Base-by-base conservation (phyloP, 2,888 invertebrate genomes). In the Cheilosia soror region DNA sequence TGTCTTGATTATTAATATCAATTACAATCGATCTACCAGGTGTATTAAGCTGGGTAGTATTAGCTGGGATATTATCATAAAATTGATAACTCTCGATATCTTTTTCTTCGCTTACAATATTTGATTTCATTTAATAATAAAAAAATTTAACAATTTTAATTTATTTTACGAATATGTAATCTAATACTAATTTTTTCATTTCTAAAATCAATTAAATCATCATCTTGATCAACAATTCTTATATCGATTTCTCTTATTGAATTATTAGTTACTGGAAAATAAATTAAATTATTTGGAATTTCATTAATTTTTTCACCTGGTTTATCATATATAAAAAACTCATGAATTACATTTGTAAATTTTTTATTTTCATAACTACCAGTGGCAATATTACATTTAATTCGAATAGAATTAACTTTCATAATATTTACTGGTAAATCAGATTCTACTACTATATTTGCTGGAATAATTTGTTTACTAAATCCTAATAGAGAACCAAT, bases 261-360 rank as follows among this genome's bases (percentile, higher is more conserved):
- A 55, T 66, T 79, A n/a, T 87, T 80, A 72, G 75, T 89, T 9
- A 90, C 79, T 20, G 90, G 89, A 69, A 90, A 87, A 88, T 89
- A 90, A 81, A 89, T 88, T 27, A 89, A 81, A 87, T 89, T 88
- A 51, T 63, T 57, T 33, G 90, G 90, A n/a, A 88, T 88, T 81
- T 90, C 89, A 60, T 89, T 84, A n/a, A 90, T 88, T 87, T 89
- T 88, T 88, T 88, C 90, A 40, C 90, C 90, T 11, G 89, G 89
- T 27, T 85, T 83, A 37, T 89, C 89, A 51, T 82, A 82, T 5
- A 89, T 89, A 57, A 87, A 91, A 87, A 91, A 90, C 87, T 90
- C 88, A 68, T 90, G 89, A 66, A 90, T 88, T 3, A 88, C 89
- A 76, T 91, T 90, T n/a, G 88, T 87, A 40, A 72, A 87, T 66